Conservation (phyloP, 2,888 invertebrate species). For the Ypsolopha sequella region DNA sequence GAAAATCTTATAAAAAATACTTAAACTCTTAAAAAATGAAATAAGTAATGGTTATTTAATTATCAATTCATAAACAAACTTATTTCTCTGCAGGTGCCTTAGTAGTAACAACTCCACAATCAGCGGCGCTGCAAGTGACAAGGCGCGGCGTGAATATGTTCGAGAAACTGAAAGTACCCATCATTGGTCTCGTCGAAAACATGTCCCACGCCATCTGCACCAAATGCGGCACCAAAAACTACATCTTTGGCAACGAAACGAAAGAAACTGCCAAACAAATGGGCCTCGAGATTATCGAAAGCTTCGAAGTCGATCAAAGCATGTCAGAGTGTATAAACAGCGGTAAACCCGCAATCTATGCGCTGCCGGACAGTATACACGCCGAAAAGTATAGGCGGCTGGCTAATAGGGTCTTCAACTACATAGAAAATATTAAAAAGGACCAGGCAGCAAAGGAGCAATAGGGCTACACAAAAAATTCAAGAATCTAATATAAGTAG, state of each 20-base stretch:
- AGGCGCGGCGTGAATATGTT: constrained; percentile 91
- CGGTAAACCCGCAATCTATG: constrained; percentile 81
- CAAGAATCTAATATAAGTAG: constrained; percentile 19
- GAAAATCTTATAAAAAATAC: no score
- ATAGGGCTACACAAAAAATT: constrained; percentile 24
- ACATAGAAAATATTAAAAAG: constrained; percentile 25
- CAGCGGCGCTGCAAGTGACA: constrained; percentile 88
- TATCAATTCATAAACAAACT: background rate
- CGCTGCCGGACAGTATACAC: constrained; percentile 69
- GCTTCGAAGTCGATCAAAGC: constrained; percentile 78
- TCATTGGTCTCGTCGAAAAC: constrained; percentile 92
- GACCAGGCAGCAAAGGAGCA: no score
- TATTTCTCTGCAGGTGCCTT: constrained; percentile 77
- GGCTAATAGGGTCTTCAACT: constrained; percentile 58
- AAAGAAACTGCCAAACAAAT: constrained; percentile 73
- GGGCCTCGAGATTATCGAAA: constrained; percentile 75
- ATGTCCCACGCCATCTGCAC: constrained; percentile 87
- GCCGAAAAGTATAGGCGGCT: constrained; percentile 56
- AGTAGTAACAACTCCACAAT: constrained; percentile 94
- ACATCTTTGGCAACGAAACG: constrained; percentile 80
- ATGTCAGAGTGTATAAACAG: constrained; percentile 79
- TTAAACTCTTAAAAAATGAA: no score
- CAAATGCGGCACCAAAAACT: constrained; percentile 79
- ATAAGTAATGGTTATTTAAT: no score
- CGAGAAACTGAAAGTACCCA: constrained; percentile 82